Evolutionary conservation across 2,888 invertebrate genomes (phyloP).

Genomic region (Drosophila robusta): DNA sequence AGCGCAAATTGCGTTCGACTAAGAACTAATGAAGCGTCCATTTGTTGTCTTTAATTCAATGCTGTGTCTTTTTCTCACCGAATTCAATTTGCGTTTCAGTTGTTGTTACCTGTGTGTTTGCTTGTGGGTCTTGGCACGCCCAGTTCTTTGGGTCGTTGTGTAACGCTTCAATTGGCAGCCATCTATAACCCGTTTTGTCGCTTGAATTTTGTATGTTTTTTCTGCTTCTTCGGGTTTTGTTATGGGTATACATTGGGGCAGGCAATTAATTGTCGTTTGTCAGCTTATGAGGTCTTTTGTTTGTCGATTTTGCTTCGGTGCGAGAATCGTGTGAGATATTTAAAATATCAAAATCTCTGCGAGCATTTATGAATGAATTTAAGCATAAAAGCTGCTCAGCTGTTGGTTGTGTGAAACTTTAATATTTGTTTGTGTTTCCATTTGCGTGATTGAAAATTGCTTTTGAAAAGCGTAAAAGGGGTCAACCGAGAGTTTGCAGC

Average conservation of each 20-base stretch:
- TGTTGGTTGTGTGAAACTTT: slow-evolving; percentile 1
- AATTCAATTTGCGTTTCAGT: slow-evolving; percentile 69
- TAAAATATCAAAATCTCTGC: slow-evolving; percentile 1
- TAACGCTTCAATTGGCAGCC: slow-evolving; percentile 62
- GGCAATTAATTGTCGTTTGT: slow-evolving; percentile 80
- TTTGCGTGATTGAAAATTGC: slow-evolving; percentile 47
- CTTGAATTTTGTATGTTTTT: slow-evolving; percentile 11
- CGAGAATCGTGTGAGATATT: slow-evolving; percentile 1
- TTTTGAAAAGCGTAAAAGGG: slow-evolving; percentile 17
- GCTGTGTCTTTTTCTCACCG: slow-evolving; percentile 59
- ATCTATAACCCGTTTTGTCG: slow-evolving; percentile 72
- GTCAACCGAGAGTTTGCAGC: slow-evolving; percentile 16
- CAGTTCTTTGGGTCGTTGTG: slow-evolving; percentile 47
- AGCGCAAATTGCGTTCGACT: slow-evolving; percentile 35
- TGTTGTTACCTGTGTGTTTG: slow-evolving; percentile 26
- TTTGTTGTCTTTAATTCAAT: slow-evolving; percentile 35
- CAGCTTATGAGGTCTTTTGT: slow-evolving; percentile 44
- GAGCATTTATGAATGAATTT: slow-evolving; percentile 53
- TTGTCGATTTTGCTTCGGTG: slow-evolving; percentile 1
- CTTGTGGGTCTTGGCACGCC: slow-evolving; percentile 62
- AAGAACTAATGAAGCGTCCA: slow-evolving; percentile 69
- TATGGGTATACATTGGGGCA: slow-evolving; percentile 52
- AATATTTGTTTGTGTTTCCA: slow-evolving; percentile 26
- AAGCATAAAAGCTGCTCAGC: background rate
- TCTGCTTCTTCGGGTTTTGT: slow-evolving; percentile 13